Base-by-base conservation (phyloP, 35 echinoderm and acorn worm species). In the Amphiura filiformis region DNA sequence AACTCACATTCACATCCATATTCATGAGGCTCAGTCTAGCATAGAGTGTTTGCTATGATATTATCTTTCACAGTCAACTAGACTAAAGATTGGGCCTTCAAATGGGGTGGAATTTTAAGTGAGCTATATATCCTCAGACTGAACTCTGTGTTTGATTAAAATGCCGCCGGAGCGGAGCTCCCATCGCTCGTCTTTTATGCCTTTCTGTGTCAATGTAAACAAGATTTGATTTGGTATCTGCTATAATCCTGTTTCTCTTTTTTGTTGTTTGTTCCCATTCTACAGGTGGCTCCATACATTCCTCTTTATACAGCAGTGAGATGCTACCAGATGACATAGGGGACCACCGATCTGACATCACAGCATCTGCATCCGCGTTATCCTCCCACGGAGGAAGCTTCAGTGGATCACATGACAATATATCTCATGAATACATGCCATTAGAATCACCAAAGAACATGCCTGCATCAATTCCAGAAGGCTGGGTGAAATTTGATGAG, bases 401-500 rank as follows among this genome's bases (percentile, higher is more conserved):
- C 47, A 49, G 78, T 22, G 89, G 78, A 40, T 83, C 93, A 34
- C 93, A 88, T 56, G 96, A 94, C 34, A 94, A 79, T 38, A 65
- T 90, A 38, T 94, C 92, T 12, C 89, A 92, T 17, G 90, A 94
- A 37, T 99, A 99, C 81, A 76, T 94, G 44, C 93, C 89, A 7
- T 79, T 99, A 78, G 92, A 93, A 52, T 75, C 85, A 33, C 86
- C 77, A n/a, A 56, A 81, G 31, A 56, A 33, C 31, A 89, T 76
- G 39, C 57, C 91, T 13, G 86, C 89, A 22, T 52, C 82, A 14
- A 83, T 77, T 44, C 65, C 89, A 39, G 87, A 87, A 81, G 56
- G 77, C 35, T 99, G 93, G 96, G 61, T 99, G 30, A 94, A 80
- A 56, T 94, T 99, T 87, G 88, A 83, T 0, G 86, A 95, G n/a